phyloP scores from a whole-genome alignment of 2,113 vertebrate genomes.

The Hoplias malabaricus region DNA sequence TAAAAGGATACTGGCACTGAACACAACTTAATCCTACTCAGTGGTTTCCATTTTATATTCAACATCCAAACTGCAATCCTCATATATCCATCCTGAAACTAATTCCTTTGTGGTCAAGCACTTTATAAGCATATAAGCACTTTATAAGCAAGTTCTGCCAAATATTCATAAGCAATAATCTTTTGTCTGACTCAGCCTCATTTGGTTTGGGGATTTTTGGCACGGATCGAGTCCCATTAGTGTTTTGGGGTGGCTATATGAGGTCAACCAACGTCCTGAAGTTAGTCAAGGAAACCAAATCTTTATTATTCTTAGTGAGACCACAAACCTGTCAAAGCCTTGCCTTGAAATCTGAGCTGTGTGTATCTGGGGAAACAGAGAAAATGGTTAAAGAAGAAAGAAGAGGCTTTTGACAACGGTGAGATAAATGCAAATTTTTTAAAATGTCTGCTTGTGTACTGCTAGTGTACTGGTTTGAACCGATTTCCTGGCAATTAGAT shows the following conservation, averaged over 20 bases:
- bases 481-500: slow-evolving; percentile 35
- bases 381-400: slow-evolving; percentile 12
- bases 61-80: not conserved
- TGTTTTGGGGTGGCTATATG: not conserved
- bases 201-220: not conserved
- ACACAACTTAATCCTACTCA: not conserved
- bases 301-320: slow-evolving; percentile 5
- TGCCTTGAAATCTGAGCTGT: slow-evolving; percentile 11
- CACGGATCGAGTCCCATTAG: not conserved
- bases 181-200: not conserved
- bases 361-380: slow-evolving; percentile 23
- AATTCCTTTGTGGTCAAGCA: not conserved
- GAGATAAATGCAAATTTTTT: slow-evolving; percentile 14
- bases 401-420: not conserved
- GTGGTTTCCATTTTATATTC: not conserved
- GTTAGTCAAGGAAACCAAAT: not conserved
- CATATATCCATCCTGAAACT: not conserved
- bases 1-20: not conserved
- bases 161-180: not conserved
- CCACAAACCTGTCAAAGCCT: slow-evolving; percentile 23
- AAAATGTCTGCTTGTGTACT: slow-evolving; percentile 43
- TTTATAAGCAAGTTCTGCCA: not conserved
- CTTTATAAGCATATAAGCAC: not conserved
- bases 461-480: slow-evolving; percentile 39
- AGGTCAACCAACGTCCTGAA: not conserved